Conservation (phyloP, 2,888 invertebrate species). For the Leptura quadrifasciata region DNA sequence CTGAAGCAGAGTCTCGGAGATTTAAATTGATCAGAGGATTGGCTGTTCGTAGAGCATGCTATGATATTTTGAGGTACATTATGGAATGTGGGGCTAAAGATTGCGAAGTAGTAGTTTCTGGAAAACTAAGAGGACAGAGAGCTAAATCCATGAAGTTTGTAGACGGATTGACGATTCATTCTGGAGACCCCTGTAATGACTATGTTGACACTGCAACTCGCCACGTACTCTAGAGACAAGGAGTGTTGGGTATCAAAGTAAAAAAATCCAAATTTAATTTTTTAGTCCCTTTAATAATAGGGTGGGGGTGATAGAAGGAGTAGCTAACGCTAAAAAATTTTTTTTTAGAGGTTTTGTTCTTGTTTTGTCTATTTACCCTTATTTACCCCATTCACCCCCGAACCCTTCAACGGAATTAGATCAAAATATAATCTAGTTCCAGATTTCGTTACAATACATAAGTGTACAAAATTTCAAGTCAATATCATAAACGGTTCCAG, state of each 20-base stretch:
- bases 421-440: too few species aligned
- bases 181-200: conserved; percentile 98
- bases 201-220: conserved; percentile 99
- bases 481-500: too few species aligned
- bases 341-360: too few species aligned
- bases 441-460: too few species aligned
- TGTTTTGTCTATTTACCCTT: too few species aligned
- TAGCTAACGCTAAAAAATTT: too few species aligned
- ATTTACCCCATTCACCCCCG: too few species aligned
- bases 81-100: conserved; percentile 76
- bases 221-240: conserved; percentile 96
- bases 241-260: conserved; percentile 73
- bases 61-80: conserved; percentile 91
- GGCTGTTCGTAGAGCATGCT: conserved; percentile 93
- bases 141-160: conserved; percentile 99
- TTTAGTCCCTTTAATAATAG: too few species aligned
- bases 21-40: conserved; percentile 98
- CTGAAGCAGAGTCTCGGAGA: conserved; percentile 99
- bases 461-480: too few species aligned
- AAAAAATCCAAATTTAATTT: too few species aligned
- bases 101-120: conserved; percentile 99
- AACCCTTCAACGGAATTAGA: too few species aligned
- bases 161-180: conserved; percentile 99
- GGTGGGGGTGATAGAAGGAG: too few species aligned
- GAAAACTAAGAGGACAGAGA: conserved; percentile 98